Percentiles rank a stretch among this genome's conserved stretches.
Conservation (phyloP, 1,140 invertebrate genomes). For the Rhynchophorus ferrugineus region DNA sequence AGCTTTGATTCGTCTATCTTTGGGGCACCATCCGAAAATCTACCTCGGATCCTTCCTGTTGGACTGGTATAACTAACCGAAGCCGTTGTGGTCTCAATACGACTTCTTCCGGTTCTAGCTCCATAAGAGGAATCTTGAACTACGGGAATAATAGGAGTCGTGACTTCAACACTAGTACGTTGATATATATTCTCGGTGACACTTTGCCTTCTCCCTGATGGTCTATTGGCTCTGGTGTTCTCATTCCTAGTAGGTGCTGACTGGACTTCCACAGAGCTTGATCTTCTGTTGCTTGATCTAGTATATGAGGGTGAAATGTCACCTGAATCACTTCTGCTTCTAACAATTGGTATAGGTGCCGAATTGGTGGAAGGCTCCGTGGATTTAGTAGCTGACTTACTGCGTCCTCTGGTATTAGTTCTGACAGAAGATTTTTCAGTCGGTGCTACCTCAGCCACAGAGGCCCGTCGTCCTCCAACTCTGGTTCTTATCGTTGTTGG, state of each 20-base stretch:
- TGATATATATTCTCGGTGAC: background rate
- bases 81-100: background rate
- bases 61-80: background rate
- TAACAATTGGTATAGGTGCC: background rate
- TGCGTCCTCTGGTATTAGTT: conserved; percentile 2
- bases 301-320: background rate
- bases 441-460: conserved; percentile 1
- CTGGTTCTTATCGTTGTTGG: conserved; percentile 12
- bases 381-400: background rate
- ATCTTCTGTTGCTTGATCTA: background rate
- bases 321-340: background rate
- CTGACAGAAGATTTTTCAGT: conserved; percentile 2
- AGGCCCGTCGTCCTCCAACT: conserved; percentile 8
- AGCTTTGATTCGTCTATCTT: conserved; percentile 33
- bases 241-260: background rate
- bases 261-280: background rate
- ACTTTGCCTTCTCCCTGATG: background rate
- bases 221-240: background rate
- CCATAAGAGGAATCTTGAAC: background rate
- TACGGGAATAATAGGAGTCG: background rate
- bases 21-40: conserved; percentile 24
- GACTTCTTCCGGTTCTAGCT: background rate
- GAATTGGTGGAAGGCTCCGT: background rate
- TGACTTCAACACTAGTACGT: background rate
- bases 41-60: conserved; percentile 10